Evolutionary conservation across 2,888 invertebrate species (phyloP).

Genomic region (Escarpia spicata): DNA sequence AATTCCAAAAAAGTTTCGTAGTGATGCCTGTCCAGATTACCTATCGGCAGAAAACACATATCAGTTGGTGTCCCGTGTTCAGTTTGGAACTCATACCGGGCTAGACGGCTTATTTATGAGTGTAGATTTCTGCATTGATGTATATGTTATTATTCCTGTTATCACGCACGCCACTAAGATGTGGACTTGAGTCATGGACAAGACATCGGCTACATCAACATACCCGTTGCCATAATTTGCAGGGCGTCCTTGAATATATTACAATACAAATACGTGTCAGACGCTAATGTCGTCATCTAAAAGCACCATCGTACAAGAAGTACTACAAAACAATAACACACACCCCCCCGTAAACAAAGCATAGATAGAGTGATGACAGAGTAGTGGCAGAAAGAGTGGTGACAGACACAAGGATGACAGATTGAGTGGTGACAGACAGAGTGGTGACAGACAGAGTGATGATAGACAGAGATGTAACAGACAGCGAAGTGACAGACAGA

Average conservation of each 20-base stretch:
- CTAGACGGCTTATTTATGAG: neutral
- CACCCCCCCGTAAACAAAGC: too few relatives aligned
- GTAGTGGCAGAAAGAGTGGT: neutral
- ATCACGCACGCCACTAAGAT: too few relatives aligned
- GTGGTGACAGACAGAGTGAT: neutral
- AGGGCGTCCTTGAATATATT: too few relatives aligned
- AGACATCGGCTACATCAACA: too few relatives aligned
- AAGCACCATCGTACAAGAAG: too few relatives aligned
- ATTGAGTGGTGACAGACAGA: neutral
- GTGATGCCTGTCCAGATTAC: constrained; percentile 98
- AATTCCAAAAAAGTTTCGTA: constrained; percentile 96
- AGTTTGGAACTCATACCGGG: neutral
- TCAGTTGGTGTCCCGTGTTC: neutral
- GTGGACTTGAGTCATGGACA: too few relatives aligned
- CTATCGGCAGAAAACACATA: neutral
- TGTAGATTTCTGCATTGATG: neutral
- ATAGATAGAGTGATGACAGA: neutral
- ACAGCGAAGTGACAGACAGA: neutral
- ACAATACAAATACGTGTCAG: too few relatives aligned
- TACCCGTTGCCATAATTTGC: too few relatives aligned
- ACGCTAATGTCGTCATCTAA: too few relatives aligned
- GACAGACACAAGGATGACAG: neutral
- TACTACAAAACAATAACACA: too few relatives aligned
- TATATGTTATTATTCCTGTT: too few relatives aligned
- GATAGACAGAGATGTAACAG: neutral